Base-by-base conservation (phyloP, 2,888 invertebrate species). In the Eupelmus urozonus region DNA sequence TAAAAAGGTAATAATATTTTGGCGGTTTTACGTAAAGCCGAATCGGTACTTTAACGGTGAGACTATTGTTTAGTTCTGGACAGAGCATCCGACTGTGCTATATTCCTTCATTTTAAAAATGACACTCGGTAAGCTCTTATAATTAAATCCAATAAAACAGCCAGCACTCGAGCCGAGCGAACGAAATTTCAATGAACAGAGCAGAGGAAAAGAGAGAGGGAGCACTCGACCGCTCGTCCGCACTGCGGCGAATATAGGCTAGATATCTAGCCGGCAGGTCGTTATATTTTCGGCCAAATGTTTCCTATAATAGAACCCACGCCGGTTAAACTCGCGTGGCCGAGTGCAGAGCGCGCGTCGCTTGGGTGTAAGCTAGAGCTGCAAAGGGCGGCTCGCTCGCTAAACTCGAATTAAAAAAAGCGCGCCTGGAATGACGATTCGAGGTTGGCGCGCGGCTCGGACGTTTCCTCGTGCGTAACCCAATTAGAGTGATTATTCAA, bases 381-480 rank as follows among this genome's bases (percentile, higher is more conserved):
- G 27, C 59, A 13, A 55, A 20, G 60, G 60, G 27, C 25, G 72
- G 16, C n/a, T n/a, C n/a, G n/a, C n/a, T n/a, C n/a, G n/a, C n/a
- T n/a, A n/a, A n/a, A 5, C 20, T 25, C 42, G 42, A 29, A 55
- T 34, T 66, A 65, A 67, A 73, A 69, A 73, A 74, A 59, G 27
- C 42, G 18, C 82, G 82, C 84, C 85, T 84, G 82, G 84, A 84
- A 83, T 81, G 82, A 81, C 81, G 82, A 80, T 77, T 78, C 82
- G 80, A 85, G 83, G 80, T 85, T 85, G 81, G 11, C 34, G n/a
- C 25, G 18, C n/a, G 87, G 86, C 86, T n/a, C n/a, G n/a, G n/a
- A n/a, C 86, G 87, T 86, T 89, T 88, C 88, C 88, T 88, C 87
- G 85, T 88, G 87, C 87, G 84, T 86, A 89, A 88, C 88, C 88